These are phyloP conservation scores for Agrenia bidenticulata DNA, from an alignment of 2,888 invertebrate genomes.

Conservation along the genomic window DNA sequence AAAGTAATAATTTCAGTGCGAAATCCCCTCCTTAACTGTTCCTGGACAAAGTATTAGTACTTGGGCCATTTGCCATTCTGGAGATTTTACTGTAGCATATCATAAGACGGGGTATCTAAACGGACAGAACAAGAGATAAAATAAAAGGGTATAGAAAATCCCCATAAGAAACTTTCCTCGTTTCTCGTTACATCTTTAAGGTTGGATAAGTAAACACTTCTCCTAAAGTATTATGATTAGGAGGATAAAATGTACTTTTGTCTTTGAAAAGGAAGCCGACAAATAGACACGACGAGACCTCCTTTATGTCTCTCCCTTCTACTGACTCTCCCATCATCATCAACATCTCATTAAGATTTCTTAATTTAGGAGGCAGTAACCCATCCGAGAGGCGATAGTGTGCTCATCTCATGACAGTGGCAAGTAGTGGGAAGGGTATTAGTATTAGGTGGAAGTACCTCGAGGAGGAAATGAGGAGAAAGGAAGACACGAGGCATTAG, in stretches of 20 bases:
- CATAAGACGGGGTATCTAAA: background rate
- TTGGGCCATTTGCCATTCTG: no score
- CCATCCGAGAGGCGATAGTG: slow-evolving; percentile 7
- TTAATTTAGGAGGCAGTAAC: slow-evolving; percentile 21
- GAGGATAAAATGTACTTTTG: slow-evolving; percentile 2
- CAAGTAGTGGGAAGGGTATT: background rate
- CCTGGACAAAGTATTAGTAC: no score
- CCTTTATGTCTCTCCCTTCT: background rate
- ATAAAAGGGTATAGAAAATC: background rate
- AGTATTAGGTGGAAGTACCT: background rate
- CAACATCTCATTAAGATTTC: slow-evolving; percentile 29
- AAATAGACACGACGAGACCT: slow-evolving; percentile 2
- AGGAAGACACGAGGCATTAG: slow-evolving; percentile 19
- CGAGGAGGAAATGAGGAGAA: slow-evolving; percentile 21
- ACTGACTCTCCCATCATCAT: slow-evolving; percentile 21
- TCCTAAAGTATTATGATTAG: slow-evolving; percentile 3
- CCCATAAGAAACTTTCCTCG: background rate
- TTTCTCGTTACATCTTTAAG: background rate
- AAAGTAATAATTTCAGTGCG: slow-evolving; percentile 4
- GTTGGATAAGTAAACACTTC: slow-evolving; percentile 4
- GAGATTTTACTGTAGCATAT: no score
- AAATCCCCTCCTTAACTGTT: no score
- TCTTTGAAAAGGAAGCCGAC: slow-evolving; percentile 1
- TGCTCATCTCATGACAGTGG: background rate
- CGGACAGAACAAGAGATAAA: slow-evolving; percentile 18